phyloP scores from a whole-genome alignment of 2,113 vertebrate genomes.

The Aplodontia rufa region DNA sequence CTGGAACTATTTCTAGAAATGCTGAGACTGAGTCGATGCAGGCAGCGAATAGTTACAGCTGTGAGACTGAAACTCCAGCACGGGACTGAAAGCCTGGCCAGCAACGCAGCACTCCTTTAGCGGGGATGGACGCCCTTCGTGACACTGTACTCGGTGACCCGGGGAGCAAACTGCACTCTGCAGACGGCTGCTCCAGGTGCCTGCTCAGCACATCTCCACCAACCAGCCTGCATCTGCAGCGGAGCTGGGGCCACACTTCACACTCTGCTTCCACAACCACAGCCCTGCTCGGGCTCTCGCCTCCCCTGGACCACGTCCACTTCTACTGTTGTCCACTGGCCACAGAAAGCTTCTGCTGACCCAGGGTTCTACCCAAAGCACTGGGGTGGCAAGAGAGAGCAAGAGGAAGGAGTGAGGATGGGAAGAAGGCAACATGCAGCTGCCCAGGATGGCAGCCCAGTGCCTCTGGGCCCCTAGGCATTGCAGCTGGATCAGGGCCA shows the following conservation, averaged over 20 bases:
- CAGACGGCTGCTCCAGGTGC: background rate
- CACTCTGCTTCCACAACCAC: conserved; percentile 54
- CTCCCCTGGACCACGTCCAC: conserved; percentile 51
- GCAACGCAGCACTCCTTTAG: background rate
- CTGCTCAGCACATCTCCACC: conserved; percentile 5
- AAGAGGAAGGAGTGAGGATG: background rate
- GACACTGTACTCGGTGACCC: background rate
- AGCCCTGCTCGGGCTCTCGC: conserved; percentile 28
- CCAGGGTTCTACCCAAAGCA: conserved; percentile 7
- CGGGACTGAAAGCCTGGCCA: background rate
- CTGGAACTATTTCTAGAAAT: background rate
- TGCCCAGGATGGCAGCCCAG: background rate
- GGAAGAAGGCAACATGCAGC: background rate
- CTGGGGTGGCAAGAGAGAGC: background rate
- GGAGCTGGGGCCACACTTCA: conserved; percentile 41
- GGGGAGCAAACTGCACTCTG: background rate
- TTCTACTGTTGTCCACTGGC: conserved; percentile 44
- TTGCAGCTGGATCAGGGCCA: background rate
- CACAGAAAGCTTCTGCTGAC: conserved; percentile 56
- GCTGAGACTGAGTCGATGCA: background rate
- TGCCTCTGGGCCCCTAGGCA: background rate
- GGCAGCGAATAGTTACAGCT: background rate
- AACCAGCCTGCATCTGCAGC: conserved; percentile 58
- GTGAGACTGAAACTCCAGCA: background rate
- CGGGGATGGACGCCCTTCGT: background rate